Evolutionary conservation across 2,888 invertebrate species (phyloP), one percentile per base, ranked within the genome.

Genomic region (Luffia ferchaultella): DNA sequence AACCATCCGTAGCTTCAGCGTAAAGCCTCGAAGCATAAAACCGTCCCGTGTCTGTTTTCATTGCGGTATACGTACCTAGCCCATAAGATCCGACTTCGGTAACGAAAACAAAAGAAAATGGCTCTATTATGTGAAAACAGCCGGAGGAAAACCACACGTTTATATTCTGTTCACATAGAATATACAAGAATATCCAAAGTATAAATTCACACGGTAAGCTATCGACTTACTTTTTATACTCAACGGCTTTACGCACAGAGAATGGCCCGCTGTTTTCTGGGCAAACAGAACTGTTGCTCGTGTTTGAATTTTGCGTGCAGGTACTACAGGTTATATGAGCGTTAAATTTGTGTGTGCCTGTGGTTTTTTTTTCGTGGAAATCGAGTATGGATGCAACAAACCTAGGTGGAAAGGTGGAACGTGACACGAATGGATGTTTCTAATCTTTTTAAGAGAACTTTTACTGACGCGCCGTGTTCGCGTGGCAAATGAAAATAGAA

Each of bases 111-210:
- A 77, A 82, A 80, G 80, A 75, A 82, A 80, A 83, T 79, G 72
- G 77, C 76, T 80, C 79, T 79, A 83, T 83, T 82, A 82, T 83
- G 80, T 82, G 83, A 82, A 82, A 83, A 83, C 82, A 83, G 78
- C 72, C 73, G 73, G 66, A 69, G 74, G 73, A 78, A 76, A 76
- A 76, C 70, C 69, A 69, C 52, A 48, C 76, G 73, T 76, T 78
- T 80, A 78, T 82, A 75, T 73, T 77, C 73, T 70, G 77, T 80
- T 79, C 79, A 77, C 79, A 79, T 73, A 73, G 82, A 80, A 80
- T 83, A 77, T 77, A 79, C 80, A 78, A 80, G 79, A 12, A 48
- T 42, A 15, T 18, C 45, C 76, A 77, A 80, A 78, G 82, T 80
- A 83, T 83, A 83, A 83, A 83, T 83, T 83, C 70, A 63, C 60